phyloP scores from a whole-genome alignment of 2,113 vertebrate genomes.

The Bothrops jararaca region DNA sequence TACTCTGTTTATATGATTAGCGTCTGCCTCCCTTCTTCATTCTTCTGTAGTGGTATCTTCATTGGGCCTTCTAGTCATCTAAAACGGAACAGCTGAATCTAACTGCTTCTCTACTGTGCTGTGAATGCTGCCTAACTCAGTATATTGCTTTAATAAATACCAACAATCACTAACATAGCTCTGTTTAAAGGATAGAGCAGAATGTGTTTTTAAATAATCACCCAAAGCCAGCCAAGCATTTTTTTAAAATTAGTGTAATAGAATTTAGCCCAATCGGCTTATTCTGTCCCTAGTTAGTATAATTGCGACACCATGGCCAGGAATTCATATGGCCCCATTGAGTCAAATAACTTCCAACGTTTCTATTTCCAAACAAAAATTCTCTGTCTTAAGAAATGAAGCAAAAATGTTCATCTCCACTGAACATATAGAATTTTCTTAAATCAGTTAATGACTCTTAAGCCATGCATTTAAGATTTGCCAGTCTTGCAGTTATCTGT shows the following conservation, averaged over 20 bases:
- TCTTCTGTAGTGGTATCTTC: neutral
- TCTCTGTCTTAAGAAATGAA: neutral
- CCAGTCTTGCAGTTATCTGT: neutral
- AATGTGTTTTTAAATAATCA: slow-evolving; percentile 18
- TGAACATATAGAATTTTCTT: neutral
- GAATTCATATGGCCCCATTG: neutral
- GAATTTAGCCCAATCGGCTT: rapidly evolving
- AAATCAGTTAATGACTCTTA: neutral
- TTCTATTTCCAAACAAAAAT: neutral
- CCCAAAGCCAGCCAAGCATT: neutral
- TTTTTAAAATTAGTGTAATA: neutral
- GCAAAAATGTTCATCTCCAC: neutral
- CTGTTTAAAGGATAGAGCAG: slow-evolving; percentile 24
- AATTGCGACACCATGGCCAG: neutral
- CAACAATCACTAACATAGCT: neutral
- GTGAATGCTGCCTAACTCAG: neutral
- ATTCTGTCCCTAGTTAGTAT: rapidly evolving
- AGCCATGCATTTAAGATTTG: neutral
- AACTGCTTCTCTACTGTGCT: neutral
- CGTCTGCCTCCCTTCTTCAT: neutral
- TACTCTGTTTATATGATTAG: neutral
- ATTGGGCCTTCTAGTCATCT: neutral
- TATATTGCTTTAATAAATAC: neutral
- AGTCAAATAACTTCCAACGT: neutral
- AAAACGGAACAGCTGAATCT: neutral